Base-by-base conservation (phyloP, 2,113 vertebrate genomes). In the Salminus brasiliensis region DNA sequence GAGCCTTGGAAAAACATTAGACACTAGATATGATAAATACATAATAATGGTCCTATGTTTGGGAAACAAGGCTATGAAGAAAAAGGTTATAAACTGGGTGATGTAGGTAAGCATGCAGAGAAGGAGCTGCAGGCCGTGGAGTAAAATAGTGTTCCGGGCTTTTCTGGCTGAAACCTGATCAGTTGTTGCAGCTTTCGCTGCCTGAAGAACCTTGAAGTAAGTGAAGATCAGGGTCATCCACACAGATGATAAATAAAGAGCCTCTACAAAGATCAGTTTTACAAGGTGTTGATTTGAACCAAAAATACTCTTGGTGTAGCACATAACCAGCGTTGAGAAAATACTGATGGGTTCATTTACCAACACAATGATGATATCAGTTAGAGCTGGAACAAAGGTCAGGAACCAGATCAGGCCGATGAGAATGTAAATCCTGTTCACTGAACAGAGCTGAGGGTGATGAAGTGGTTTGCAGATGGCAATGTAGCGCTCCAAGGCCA, bases 401-500 rank as follows among this genome's bases (percentile, higher is more conserved):
- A 79, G 10, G 16, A 10, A 2, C 86, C 85, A 88, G 30, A 86
- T 87, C 5, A 86, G 43, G 7, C 21, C 59, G 0, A 89, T 83
- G 60, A 86, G 68, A 16, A 76, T 29, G 53, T 87, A 85, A 13
- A 85, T 81, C 10, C 85, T 79, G 45, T 49, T 74, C n/a, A 84
- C 81, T 0, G 86, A 87, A 36, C 87, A 89, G 30, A 90, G 62
- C 43, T 85, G 81, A 16, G 65, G 8, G 62, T 91, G 88, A 47
- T 85, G 87, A 6, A 89, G 82, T 10, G 91, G 84, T 15, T 60
- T 63, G 30, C 89, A 89, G 12, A 89, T 78, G 4, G 89, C 89
- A 0, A 89, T 66, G 74, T 87, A 90, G 25, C 85, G 85, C 55
- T 92, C 89, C 0, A 92, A 36, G 2, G 89, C 89, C 90, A 91